These are phyloP conservation scores for Mugil cephalus DNA, from an alignment of 2,113 vertebrate species.

Conservation along the genomic window DNA sequence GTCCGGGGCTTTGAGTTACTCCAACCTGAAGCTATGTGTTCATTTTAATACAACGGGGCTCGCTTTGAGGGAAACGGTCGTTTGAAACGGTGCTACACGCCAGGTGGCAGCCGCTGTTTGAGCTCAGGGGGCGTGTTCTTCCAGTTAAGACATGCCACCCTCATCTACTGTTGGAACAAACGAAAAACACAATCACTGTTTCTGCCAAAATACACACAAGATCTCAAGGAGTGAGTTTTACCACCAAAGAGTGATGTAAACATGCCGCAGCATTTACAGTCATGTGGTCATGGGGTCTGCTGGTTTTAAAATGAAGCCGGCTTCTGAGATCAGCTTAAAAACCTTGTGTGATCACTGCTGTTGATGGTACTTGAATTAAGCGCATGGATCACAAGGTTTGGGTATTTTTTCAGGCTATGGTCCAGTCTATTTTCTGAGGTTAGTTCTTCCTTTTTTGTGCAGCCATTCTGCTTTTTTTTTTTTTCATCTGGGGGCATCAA, in stretches of 20 bases:
- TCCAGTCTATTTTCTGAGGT: conserved; percentile 10
- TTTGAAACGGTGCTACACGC: not conserved
- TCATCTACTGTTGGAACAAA: conserved; percentile 13
- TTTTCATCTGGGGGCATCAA: conserved; percentile 52
- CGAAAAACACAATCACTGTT: conserved; percentile 1
- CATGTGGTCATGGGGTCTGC: not conserved
- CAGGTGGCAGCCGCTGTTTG: conserved; percentile 6
- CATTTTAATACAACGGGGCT: conserved; percentile 1
- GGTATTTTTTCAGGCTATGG: too few relatives aligned
- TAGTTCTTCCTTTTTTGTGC: conserved; percentile 6
- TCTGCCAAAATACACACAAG: conserved; percentile 20
- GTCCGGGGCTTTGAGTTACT: not conserved
- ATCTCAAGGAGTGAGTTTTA: conserved; percentile 5
- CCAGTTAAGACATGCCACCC: conserved; percentile 1
- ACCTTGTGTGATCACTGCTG: not conserved
- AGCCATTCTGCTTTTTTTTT: conserved; percentile 5
- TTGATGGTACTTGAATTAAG: not conserved
- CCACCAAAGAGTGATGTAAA: not conserved
- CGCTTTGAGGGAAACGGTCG: not conserved
- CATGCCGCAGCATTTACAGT: conserved; percentile 5
- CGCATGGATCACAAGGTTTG: not conserved
- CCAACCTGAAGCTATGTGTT: conserved; percentile 3
- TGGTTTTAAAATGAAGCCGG: not conserved
- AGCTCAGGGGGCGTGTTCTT: not conserved
- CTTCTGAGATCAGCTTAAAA: conserved; percentile 4